A percentile compares a stretch with the other conserved stretches of the same genome.
These are phyloP conservation scores for Leptinotarsa peninsularis DNA, from an alignment of 2,888 invertebrate genomes.

Conservation along the genomic window DNA sequence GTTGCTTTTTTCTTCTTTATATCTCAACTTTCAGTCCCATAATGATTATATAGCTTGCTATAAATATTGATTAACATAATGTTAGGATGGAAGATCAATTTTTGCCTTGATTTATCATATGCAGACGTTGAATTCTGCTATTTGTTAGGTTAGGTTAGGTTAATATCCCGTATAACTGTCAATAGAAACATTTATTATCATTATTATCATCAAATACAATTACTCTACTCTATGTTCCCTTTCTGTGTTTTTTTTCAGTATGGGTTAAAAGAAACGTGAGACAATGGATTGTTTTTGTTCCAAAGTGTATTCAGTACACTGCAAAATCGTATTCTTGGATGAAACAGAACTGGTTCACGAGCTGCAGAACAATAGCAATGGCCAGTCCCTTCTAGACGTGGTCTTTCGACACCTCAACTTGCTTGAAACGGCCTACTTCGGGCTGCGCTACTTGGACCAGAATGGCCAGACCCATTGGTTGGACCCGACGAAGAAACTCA, in stretches of 20 bases:
- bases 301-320: conserved; percentile 65
- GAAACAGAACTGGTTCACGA: conserved; percentile 91
- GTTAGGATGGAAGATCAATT: too few relatives aligned
- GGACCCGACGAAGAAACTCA: conserved; percentile 89
- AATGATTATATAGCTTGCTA: too few relatives aligned
- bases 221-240: too few relatives aligned
- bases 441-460: conserved; percentile 90
- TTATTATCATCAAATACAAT: too few relatives aligned
- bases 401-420: conserved; percentile 94
- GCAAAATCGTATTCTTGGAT: conserved; percentile 89
- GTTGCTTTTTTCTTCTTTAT: too few relatives aligned
- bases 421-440: conserved; percentile 96
- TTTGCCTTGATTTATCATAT: too few relatives aligned
- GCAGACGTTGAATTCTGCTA: too few relatives aligned
- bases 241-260: background rate
- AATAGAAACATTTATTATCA: too few relatives aligned
- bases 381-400: conserved; percentile 90
- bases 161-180: too few relatives aligned
- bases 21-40: too few relatives aligned
- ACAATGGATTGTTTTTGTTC: conserved; percentile 65
- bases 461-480: conserved; percentile 98
- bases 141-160: too few relatives aligned
- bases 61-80: too few relatives aligned
- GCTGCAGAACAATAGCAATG: conserved; percentile 89
- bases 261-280: background rate